A percentile compares a stretch with the other conserved stretches of the same genome.
These are phyloP conservation scores for Myzus persicae DNA, from an alignment of 1,140 invertebrate genomes.

Conservation along the genomic window DNA sequence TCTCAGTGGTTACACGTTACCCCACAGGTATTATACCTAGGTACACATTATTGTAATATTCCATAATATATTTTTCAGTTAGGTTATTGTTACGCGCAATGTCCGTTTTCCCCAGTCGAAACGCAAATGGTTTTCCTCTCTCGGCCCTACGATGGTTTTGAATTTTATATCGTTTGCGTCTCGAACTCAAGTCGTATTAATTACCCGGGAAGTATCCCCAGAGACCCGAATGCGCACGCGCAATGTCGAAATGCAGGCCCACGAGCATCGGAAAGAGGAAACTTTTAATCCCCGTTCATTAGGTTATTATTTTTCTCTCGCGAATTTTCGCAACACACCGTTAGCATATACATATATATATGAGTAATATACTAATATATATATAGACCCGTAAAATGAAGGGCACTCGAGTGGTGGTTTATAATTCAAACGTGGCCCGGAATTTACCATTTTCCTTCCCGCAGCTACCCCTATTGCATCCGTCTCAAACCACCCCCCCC, in stretches of 20 bases:
- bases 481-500: background rate
- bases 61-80: background rate
- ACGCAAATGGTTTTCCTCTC: background rate
- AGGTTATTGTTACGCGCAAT: background rate
- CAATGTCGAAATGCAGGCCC: background rate
- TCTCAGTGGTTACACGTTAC: background rate
- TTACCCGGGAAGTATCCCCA: background rate
- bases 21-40: too few species aligned
- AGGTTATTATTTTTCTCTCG: slow-evolving; percentile 2
- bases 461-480: background rate
- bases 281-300: background rate
- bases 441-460: background rate
- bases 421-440: background rate
- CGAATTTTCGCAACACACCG: background rate
- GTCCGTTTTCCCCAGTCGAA: background rate
- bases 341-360: background rate
- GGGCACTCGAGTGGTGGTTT: slow-evolving; percentile 12
- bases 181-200: background rate
- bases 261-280: background rate
- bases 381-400: background rate
- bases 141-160: background rate
- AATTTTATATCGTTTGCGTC: background rate
- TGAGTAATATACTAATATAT: background rate
- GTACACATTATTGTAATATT: background rate
- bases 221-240: background rate